A percentile compares a stretch with the other conserved stretches of the same genome.
Evolutionary conservation across 2,113 vertebrate genomes (phyloP).

Genomic region (Otocyon megalotis): DNA sequence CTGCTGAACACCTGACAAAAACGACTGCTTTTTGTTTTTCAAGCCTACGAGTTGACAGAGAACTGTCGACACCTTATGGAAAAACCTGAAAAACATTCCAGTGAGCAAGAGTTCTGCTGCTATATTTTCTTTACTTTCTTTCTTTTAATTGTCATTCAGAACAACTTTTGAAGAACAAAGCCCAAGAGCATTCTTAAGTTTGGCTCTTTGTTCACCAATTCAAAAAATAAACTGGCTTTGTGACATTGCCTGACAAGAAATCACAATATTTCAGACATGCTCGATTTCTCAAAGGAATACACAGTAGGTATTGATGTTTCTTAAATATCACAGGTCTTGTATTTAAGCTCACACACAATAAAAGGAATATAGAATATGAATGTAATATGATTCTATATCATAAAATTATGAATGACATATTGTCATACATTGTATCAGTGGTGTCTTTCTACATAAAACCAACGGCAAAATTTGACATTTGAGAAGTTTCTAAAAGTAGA

Average conservation of each 20-base stretch:
- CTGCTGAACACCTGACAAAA: background rate
- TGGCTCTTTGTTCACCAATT: constrained; percentile 23
- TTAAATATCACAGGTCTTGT: background rate
- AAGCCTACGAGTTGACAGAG: constrained; percentile 7
- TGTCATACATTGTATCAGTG: background rate
- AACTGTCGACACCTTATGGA: constrained; percentile 5
- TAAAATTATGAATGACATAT: background rate
- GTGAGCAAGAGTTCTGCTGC: background rate
- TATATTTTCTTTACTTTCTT: background rate
- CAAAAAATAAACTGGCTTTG: background rate
- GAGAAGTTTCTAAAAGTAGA: background rate
- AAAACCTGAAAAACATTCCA: background rate
- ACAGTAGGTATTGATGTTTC: background rate
- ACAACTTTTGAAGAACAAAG: constrained; percentile 40
- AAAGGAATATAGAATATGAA: background rate
- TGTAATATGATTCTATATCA: background rate
- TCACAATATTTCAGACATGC: background rate
- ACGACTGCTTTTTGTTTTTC: background rate
- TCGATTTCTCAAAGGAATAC: constrained; percentile 9
- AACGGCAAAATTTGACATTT: constrained; percentile 8
- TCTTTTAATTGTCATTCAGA: constrained; percentile 50
- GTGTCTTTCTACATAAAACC: background rate
- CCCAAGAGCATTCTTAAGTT: constrained; percentile 28
- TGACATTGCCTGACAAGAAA: constrained; percentile 37
- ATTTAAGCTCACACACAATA: background rate